Conservation (phyloP, 1,140 invertebrate genomes). For the Chlorops oryzae region DNA sequence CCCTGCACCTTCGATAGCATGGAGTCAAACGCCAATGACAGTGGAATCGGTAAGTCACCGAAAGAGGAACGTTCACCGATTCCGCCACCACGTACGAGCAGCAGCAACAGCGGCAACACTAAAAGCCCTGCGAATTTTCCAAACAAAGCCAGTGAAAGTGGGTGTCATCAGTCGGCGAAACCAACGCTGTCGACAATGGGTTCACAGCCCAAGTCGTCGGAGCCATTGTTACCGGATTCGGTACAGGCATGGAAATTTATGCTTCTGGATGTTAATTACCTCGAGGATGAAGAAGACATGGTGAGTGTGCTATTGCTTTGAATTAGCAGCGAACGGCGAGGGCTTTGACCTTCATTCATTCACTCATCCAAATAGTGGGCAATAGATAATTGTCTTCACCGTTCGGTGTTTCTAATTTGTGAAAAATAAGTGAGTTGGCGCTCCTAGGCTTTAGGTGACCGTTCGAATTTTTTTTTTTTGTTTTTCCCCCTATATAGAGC, state of each 20-base stretch:
- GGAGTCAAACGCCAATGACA: not conserved
- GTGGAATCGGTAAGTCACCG: not conserved
- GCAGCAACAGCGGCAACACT: not conserved
- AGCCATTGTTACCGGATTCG: constrained; percentile 23
- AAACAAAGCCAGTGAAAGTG: constrained; percentile 8
- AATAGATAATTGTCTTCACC: too few species aligned
- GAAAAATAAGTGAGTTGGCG: too few species aligned
- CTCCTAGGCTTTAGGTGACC: too few species aligned
- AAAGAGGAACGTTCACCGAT: constrained; percentile 21
- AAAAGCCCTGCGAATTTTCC: too few species aligned
- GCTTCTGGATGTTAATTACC: constrained; percentile 29
- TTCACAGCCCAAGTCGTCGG: constrained; percentile 1
- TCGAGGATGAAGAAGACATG: constrained; percentile 47
- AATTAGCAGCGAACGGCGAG: too few species aligned
- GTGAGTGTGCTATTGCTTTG: constrained; percentile 26
- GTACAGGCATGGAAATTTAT: constrained; percentile 39
- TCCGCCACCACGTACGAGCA: constrained; percentile 13
- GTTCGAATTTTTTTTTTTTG: too few species aligned
- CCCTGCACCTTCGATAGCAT: too few species aligned
- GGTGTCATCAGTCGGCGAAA: constrained; percentile 17
- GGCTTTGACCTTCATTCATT: too few species aligned
- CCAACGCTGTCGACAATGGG: constrained; percentile 21
- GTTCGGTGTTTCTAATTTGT: too few species aligned
- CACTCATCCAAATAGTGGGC: too few species aligned
- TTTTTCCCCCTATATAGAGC: too few species aligned